Evolutionary conservation across 2,888 invertebrate genomes (phyloP), one percentile per base, ranked within the genome.

Genomic region (Argyra leucocephala): DNA sequence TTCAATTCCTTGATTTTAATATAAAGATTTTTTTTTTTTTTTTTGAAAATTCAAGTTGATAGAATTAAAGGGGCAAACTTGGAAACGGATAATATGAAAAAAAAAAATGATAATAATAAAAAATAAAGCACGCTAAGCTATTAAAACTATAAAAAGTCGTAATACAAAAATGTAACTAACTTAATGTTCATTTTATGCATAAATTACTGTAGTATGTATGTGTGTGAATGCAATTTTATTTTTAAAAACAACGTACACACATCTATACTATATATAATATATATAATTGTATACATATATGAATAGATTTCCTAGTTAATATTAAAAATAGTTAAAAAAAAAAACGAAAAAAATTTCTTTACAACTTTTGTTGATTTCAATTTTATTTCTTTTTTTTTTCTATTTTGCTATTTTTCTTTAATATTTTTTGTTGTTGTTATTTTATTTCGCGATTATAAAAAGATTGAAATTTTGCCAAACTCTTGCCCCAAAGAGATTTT

Each of bases 91-190:
- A 31, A 31, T 31, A 31, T 10, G 10, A 31, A 31, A 31, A 7
- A 5, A 48, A 18, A 18, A 37, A 37, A 5, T 37, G 37, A 9
- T 5, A 37, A 37, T 9, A 12, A 10, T 26, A 24, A 61, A 21
- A 18, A 26, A 21, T 31, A 61, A 61, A 58, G 24, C 61, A 61
- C 61, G 61, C 61, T 61, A 61, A 31, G 61, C 61, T 61, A 21
- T 61, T 61, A 31, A 61, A 61, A 61, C 26, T 61, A 26, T 26
- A 61, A 61, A 61, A 61, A 6, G 26, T 24, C n/a, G 12, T 58
- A 58, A 58, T 58, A 22, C 21, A 58, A 22, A n/a, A 23, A 26
- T 61, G 26, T 61, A 61, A 61, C 24, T n/a, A n/a, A 26, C 21
- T 48, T 18, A 2, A 48, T 48, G 9, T 48, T 48, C 2, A 31